phyloP scores from a whole-genome alignment of 2,888 invertebrate genomes.

The Rhyacophila evoluta region DNA sequence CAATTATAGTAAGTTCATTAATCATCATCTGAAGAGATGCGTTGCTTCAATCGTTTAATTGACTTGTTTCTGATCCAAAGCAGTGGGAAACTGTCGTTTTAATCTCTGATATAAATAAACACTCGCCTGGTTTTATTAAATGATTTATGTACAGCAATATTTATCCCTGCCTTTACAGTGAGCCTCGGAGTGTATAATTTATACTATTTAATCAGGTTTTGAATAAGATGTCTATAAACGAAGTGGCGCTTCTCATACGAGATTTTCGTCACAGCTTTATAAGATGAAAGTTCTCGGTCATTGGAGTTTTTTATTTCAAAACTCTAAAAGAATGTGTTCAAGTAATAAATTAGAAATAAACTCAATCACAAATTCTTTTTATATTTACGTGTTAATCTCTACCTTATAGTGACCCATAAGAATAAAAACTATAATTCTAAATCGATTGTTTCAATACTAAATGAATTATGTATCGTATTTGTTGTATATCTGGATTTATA shows the following conservation, averaged over 20 bases:
- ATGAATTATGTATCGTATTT: neutral
- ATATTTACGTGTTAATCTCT: too few relatives aligned
- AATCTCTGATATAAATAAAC: constrained; percentile 17
- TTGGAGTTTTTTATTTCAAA: too few relatives aligned
- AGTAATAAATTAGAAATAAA: too few relatives aligned
- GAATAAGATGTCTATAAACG: neutral
- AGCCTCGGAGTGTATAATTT: neutral
- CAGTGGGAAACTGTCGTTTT: constrained; percentile 22
- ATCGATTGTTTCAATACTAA: too few relatives aligned
- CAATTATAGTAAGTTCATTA: neutral
- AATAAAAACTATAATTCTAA: too few relatives aligned
- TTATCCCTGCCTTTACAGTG: neutral
- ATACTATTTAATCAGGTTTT: neutral
- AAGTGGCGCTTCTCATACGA: neutral
- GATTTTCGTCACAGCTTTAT: too few relatives aligned
- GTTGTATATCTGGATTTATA: neutral
- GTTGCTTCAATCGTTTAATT: constrained; percentile 7
- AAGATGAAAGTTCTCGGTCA: too few relatives aligned
- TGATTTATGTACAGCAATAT: neutral
- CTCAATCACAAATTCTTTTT: too few relatives aligned
- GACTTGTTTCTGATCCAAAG: constrained; percentile 15
- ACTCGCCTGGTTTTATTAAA: constrained; percentile 18
- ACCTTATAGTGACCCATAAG: too few relatives aligned
- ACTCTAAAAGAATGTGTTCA: too few relatives aligned
- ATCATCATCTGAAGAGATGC: neutral